These are phyloP conservation scores for Harpegnathos saltator DNA, from an alignment of 1,140 invertebrate genomes.

Conservation along the genomic window DNA sequence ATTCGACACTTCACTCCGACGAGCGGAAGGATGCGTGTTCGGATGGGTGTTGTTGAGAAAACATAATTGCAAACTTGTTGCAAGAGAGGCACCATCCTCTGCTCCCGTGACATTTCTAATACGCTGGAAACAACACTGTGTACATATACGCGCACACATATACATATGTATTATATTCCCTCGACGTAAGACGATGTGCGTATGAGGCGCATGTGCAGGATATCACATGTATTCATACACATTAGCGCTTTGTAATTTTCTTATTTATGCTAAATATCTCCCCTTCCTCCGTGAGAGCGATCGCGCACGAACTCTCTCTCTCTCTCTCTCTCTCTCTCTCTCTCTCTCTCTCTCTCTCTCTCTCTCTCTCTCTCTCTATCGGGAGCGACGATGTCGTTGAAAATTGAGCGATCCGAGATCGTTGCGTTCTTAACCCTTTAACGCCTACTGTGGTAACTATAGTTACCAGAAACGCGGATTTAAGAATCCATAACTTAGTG, in stretches of 20 bases:
- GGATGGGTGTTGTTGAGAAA: too few species aligned
- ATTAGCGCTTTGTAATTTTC: conserved; percentile 49
- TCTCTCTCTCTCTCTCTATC: too few species aligned
- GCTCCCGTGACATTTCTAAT: neutral
- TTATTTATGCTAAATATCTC: conserved; percentile 23
- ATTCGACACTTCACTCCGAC: too few species aligned
- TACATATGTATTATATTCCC: conserved; percentile 18
- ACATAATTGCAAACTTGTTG: conserved; percentile 1
- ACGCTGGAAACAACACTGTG: neutral
- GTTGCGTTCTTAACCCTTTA: too few species aligned
- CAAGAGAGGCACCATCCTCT: neutral
- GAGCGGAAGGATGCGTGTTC: too few species aligned
- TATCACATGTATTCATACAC: conserved; percentile 5
- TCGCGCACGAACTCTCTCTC: conserved; percentile 1
- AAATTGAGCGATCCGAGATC: too few species aligned
- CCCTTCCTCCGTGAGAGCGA: neutral
- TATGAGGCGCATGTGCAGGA: neutral
- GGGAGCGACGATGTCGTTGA: neutral
- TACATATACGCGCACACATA: neutral
- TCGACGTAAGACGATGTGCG: neutral
- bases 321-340: too few species aligned
- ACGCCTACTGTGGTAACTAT: too few species aligned
- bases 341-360: too few species aligned
- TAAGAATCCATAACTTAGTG: too few species aligned
- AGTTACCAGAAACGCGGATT: too few species aligned